Base-by-base conservation (phyloP, 2,888 invertebrate species). In the Ptychoptera contaminata region DNA sequence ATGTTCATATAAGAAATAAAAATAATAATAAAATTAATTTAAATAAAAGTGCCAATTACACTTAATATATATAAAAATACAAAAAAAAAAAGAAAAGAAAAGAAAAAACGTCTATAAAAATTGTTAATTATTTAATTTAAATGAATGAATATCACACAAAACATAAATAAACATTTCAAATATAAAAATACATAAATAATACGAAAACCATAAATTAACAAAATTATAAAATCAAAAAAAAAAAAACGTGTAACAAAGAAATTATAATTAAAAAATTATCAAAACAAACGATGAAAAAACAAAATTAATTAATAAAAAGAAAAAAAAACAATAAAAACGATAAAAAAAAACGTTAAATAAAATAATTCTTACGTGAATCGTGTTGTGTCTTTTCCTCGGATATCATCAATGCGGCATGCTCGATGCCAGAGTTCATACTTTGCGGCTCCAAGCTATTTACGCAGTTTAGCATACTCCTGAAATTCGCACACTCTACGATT, bases 381-480 rank as follows among this genome's bases (percentile, higher is more conserved):
- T 79, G 79, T 67, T 77, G 78, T 64, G 77, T 76, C 68, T 80
- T 80, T 70, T 80, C 80, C 71, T 81, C 81, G 60, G 78, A 76
- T 68, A 78, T 73, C 71, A 80, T 79, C 67, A 82, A 73, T 64
- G 79, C 79, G 67, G 79, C 77, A 67, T 79, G 79, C 71, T 82
- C 81, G 63, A 77, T 75, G 59, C 71, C 69, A 60, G 80, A 80
- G 61, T 84, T 85, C 71, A 86, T 76, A 62, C 65, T 65, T 73
- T 84, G 85, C 65, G 84, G 86, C 71, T 88, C 87, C 73, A 86
- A 76, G 63, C 84, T 83, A 77, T 88, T 88, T 71, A 87, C 86
- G 76, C 87, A 87, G 81, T 88, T 88, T 79, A 87, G 79, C 86
- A 88, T 87, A 79, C 87, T 88, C 79, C 80, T 80, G 78, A 63